Evolutionary conservation across 2,797 vertebrate genomes (phyloP).

Genomic region (Sebastes diploproa): DNA sequence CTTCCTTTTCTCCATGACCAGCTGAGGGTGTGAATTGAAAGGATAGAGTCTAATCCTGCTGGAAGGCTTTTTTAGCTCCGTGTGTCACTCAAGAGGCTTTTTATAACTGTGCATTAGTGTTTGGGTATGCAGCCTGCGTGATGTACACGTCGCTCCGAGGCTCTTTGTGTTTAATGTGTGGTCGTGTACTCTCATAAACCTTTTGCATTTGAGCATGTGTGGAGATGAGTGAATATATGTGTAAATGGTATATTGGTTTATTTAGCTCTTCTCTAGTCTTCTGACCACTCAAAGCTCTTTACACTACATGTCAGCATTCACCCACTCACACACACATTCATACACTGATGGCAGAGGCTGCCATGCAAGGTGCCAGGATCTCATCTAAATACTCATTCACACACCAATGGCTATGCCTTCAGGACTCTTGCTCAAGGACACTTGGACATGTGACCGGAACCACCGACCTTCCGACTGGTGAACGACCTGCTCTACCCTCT

Average conservation of each 20-base stretch:
- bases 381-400: too few species aligned
- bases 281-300: too few species aligned
- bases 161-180: conserved; percentile 40
- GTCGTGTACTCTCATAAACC: conserved; percentile 35
- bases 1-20: conserved; percentile 43
- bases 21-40: conserved; percentile 54
- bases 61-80: conserved; percentile 25
- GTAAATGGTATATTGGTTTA: too few species aligned
- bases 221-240: background rate
- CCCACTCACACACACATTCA: too few species aligned
- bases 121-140: conserved; percentile 18
- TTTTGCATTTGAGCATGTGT: conserved; percentile 10
- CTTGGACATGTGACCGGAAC: too few species aligned
- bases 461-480: too few species aligned
- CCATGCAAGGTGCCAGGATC: background rate
- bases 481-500: too few species aligned
- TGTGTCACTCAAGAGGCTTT: conserved; percentile 45
- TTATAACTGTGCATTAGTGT: conserved; percentile 21
- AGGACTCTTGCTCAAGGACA: too few species aligned
- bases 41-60: conserved; percentile 40
- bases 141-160: conserved; percentile 11
- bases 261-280: too few species aligned
- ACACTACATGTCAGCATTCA: background rate
- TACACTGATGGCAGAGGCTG: background rate
- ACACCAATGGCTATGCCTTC: too few species aligned